Conservation (phyloP, 2,888 invertebrate genomes). For the Oxytorus armatus region DNA sequence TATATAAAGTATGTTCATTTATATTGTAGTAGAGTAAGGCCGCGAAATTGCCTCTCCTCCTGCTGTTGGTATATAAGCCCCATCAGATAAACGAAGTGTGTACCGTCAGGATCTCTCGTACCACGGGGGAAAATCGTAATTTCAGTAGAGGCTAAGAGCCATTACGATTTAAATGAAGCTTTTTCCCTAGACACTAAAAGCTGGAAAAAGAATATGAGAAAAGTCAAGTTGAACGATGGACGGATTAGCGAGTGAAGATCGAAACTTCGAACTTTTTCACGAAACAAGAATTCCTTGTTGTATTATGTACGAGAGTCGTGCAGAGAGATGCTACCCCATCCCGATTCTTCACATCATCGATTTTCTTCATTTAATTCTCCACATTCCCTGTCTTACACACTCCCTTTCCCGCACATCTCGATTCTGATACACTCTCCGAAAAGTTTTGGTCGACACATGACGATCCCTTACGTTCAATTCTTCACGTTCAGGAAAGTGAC, state of each 20-base stretch:
- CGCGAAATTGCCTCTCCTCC: conserved; percentile 2
- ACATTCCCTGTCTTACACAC: no score
- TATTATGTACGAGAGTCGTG: no score
- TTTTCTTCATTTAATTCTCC: no score
- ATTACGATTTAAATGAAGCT: conserved; percentile 35
- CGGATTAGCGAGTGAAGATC: not conserved
- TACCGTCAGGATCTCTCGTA: not conserved
- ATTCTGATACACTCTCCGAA: no score
- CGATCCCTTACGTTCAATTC: no score
- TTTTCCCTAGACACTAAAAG: not conserved
- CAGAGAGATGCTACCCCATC: no score
- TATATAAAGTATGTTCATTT: not conserved
- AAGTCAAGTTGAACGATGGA: not conserved
- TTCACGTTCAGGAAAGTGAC: no score
- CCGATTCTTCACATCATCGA: no score
- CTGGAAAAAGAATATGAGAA: not conserved
- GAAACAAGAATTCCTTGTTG: no score
- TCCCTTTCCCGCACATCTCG: no score
- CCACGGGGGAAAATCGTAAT: conserved; percentile 22
- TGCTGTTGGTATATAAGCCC: not conserved
- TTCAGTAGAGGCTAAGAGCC: conserved; percentile 5
- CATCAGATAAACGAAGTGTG: conserved; percentile 4
- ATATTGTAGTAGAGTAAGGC: not conserved
- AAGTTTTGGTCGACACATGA: no score
- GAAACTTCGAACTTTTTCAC: not conserved